Conservation (phyloP, 1,140 invertebrate species). For the Oppia nitens region DNA sequence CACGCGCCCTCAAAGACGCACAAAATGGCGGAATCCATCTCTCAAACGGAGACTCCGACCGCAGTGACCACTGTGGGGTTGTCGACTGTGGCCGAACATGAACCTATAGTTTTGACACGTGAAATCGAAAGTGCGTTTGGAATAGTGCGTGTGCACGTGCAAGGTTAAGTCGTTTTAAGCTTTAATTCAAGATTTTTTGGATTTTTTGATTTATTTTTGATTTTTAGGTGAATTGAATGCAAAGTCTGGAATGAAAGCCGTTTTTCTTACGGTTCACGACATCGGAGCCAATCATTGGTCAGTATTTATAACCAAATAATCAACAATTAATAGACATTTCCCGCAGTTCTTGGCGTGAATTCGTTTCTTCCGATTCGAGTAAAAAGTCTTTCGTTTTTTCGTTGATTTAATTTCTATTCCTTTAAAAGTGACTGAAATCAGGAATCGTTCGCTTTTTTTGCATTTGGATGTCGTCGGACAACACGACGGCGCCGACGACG, state of each 20-base stretch:
- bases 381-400: background rate
- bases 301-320: too few relatives aligned
- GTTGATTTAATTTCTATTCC: background rate
- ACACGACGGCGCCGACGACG: conserved; percentile 52
- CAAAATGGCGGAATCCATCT: too few relatives aligned
- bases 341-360: conserved; percentile 7
- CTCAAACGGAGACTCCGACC: too few relatives aligned
- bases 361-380: conserved; percentile 5
- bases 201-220: too few relatives aligned
- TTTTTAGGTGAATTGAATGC: conserved; percentile 16
- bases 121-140: too few relatives aligned
- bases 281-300: conserved; percentile 18
- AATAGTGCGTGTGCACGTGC: background rate
- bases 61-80: too few relatives aligned
- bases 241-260: conserved; percentile 15
- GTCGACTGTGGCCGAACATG: background rate
- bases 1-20: too few relatives aligned
- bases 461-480: conserved; percentile 77
- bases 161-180: too few relatives aligned
- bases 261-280: conserved; percentile 22
- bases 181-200: too few relatives aligned
- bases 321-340: too few relatives aligned
- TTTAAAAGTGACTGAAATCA: conserved; percentile 49
- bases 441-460: conserved; percentile 66
- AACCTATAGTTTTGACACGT: background rate